These are phyloP conservation scores for Cassiopea xamachana DNA, from an alignment of 30 jellyfish, hydroid and myxozoan species.

Conservation along the genomic window DNA sequence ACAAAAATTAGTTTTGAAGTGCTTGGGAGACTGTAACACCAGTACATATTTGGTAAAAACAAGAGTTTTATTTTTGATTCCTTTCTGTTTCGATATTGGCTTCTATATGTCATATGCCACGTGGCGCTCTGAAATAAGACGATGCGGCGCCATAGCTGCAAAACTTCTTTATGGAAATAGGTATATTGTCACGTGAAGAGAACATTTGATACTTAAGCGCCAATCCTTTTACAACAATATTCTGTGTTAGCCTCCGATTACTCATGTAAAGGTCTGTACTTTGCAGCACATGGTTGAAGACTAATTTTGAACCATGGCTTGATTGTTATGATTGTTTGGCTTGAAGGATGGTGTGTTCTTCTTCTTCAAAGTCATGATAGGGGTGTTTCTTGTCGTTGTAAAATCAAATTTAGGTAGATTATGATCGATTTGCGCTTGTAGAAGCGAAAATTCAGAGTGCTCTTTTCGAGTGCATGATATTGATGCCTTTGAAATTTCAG, in stretches of 20 bases:
- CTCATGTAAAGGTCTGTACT: background rate
- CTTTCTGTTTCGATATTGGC: background rate
- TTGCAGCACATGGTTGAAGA: background rate
- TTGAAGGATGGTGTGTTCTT: background rate
- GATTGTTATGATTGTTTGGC: background rate
- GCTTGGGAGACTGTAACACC: background rate
- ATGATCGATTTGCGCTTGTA: background rate
- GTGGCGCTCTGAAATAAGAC: background rate
- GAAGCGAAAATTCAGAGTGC: background rate
- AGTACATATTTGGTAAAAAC: background rate
- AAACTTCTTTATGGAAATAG: background rate
- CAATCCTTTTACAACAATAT: no score
- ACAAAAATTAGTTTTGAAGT: background rate
- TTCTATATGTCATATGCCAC: background rate
- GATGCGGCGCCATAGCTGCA: background rate
- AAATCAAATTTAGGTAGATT: background rate
- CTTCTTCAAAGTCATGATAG: background rate
- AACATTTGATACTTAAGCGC: background rate
- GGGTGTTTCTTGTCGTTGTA: background rate
- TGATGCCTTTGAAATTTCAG: background rate
- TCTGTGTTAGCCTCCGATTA: background rate
- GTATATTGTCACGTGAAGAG: background rate
- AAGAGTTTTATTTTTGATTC: background rate
- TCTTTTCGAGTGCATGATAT: background rate
- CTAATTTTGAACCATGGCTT: background rate